These are phyloP conservation scores for Drosophila orosa DNA, from an alignment of 1,140 invertebrate species.

Conservation along the genomic window DNA sequence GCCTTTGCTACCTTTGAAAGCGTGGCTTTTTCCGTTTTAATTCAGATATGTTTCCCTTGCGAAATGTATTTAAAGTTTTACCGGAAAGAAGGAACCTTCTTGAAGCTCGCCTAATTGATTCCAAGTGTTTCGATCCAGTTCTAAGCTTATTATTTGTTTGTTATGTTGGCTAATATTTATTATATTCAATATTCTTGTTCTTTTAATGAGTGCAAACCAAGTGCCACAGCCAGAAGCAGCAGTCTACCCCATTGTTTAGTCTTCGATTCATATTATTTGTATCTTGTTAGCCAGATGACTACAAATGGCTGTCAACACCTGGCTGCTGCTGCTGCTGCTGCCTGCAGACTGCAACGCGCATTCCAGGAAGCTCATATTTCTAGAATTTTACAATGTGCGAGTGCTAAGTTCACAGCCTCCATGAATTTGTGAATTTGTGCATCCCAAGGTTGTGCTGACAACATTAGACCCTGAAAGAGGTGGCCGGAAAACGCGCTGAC, in stretches of 20 bases:
- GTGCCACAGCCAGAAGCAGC: neutral
- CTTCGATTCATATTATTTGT: conserved; percentile 52
- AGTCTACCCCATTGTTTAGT: conserved; percentile 19
- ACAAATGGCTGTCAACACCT: conserved; percentile 54
- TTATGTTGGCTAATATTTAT: neutral
- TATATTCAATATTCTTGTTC: neutral
- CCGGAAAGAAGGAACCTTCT: no score
- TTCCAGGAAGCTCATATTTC: conserved; percentile 68
- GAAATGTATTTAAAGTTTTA: neutral
- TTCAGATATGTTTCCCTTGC: no score
- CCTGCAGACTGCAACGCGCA: conserved; percentile 15
- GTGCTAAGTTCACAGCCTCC: conserved; percentile 59
- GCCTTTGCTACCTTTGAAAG: conserved; percentile 50
- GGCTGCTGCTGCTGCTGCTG: conserved; percentile 2
- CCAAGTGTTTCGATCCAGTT: neutral
- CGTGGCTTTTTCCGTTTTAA: conserved; percentile 18
- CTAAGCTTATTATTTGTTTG: neutral
- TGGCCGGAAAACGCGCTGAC: conserved; percentile 41
- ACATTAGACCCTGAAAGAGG: conserved; percentile 49
- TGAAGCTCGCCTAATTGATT: neutral
- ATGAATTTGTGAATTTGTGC: conserved; percentile 47
- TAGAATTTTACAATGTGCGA: conserved; percentile 66
- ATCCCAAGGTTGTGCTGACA: conserved; percentile 63
- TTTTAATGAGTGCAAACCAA: neutral
- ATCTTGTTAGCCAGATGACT: conserved; percentile 50